A percentile compares a stretch with the other conserved stretches of the same genome.
These are phyloP conservation scores for Antitype chi DNA, from an alignment of 2,888 invertebrate species.

Conservation along the genomic window DNA sequence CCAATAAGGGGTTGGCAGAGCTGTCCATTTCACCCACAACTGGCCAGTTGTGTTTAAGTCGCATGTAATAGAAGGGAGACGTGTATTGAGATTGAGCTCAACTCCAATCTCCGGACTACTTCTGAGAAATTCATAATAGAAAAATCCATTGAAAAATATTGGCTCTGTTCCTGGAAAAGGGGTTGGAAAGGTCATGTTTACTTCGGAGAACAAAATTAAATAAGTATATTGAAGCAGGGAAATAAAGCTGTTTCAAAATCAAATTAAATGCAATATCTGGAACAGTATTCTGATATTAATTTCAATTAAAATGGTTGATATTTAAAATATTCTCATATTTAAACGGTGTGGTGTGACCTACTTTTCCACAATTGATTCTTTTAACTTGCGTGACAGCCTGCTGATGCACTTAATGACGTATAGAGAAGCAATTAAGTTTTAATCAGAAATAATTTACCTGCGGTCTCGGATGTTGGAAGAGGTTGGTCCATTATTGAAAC, in stretches of 20 bases:
- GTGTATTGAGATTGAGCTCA: not conserved
- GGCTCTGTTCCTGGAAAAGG: slow-evolving; percentile 6
- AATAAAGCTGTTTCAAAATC: no score
- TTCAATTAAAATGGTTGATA: not conserved
- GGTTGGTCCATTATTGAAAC: slow-evolving; percentile 11
- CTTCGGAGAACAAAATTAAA: not conserved
- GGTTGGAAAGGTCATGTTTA: not conserved
- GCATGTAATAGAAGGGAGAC: not conserved
- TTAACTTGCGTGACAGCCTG: slow-evolving; percentile 9
- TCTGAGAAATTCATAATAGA: slow-evolving; percentile 5
- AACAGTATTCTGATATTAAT: not conserved
- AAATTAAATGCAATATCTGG: no score
- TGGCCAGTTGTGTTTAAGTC: not conserved
- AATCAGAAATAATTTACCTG: slow-evolving; percentile 24
- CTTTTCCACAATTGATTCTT: slow-evolving; percentile 29
- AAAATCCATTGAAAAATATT: slow-evolving; percentile 18
- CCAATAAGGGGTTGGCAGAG: not conserved
- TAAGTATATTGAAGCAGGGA: not conserved
- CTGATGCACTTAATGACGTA: slow-evolving; percentile 31
- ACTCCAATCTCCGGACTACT: slow-evolving; percentile 2
- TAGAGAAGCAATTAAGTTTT: slow-evolving; percentile 32
- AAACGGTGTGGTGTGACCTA: slow-evolving; percentile 16
- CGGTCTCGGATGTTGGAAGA: slow-evolving; percentile 12
- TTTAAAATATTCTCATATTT: not conserved
- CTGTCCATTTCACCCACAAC: not conserved